These are phyloP conservation scores for Scyliorhinus canicula DNA, from an alignment of 2,797 vertebrate species.

Conservation along the genomic window DNA sequence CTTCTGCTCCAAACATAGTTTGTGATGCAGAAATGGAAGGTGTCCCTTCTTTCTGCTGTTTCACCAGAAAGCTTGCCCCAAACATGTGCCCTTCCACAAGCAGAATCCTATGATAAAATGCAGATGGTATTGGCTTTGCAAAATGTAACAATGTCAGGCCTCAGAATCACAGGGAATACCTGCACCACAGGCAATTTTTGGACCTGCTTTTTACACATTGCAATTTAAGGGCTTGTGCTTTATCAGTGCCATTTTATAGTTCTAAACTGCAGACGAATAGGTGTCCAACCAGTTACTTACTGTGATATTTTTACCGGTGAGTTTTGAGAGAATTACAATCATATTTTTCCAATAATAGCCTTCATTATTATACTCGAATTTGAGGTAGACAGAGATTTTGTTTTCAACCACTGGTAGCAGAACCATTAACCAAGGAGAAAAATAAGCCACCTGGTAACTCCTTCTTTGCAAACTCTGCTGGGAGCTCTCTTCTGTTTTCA, in stretches of 20 bases:
- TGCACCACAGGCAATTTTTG: background rate
- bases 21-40: too few relatives aligned
- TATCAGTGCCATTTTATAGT: background rate
- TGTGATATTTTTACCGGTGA: background rate
- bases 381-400: background rate
- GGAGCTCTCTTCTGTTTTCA: background rate
- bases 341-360: background rate
- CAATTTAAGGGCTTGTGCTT: background rate
- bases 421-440: background rate
- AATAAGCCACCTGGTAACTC: background rate
- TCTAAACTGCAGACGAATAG: background rate
- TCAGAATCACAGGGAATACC: background rate
- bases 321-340: background rate
- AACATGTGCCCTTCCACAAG: background rate
- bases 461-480: background rate
- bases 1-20: background rate
- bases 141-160: background rate
- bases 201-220: background rate
- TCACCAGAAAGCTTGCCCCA: background rate
- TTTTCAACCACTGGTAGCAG: background rate
- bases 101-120: background rate
- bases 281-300: background rate
- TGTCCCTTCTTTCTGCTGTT: background rate
- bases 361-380: background rate
- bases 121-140: background rate